These are phyloP conservation scores for Coreoperca whiteheadi DNA, from an alignment of 2,113 vertebrate species.

Conservation along the genomic window DNA sequence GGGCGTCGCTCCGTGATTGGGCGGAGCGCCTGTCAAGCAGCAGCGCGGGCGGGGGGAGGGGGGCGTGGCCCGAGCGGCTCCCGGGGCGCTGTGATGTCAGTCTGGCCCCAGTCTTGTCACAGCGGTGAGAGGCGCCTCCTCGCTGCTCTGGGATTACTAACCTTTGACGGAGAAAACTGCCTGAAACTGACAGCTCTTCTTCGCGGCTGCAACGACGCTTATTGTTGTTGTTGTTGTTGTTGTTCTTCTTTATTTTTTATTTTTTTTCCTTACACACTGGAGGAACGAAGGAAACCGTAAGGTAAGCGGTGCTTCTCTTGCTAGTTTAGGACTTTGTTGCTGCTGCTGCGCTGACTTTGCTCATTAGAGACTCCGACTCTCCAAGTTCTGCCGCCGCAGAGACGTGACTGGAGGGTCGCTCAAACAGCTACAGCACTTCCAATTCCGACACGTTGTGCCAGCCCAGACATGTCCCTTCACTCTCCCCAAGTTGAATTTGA, in stretches of 20 bases:
- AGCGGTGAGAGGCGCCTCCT: conserved; percentile 61
- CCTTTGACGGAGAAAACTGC: conserved; percentile 46
- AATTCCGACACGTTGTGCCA: background rate
- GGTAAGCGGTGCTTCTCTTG: conserved; percentile 57
- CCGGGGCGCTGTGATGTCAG: conserved; percentile 72
- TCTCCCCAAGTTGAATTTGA: background rate
- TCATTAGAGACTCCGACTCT: conserved; percentile 31
- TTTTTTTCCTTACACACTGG: too few relatives aligned
- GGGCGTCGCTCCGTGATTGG: conserved; percentile 59
- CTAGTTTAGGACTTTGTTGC: conserved; percentile 37
- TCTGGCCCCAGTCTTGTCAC: conserved; percentile 62
- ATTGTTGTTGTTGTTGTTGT: too few relatives aligned
- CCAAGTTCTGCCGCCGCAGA: conserved; percentile 20
- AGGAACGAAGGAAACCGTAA: conserved; percentile 25
- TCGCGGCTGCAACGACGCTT: too few relatives aligned
- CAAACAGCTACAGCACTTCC: too few relatives aligned
- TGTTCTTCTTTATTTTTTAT: too few relatives aligned
- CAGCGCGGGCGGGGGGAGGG: too few relatives aligned
- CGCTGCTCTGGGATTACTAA: conserved; percentile 75
- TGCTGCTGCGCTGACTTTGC: conserved; percentile 48
- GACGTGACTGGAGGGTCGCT: too few relatives aligned
- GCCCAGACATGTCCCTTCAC: background rate
- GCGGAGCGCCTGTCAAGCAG: conserved; percentile 28
- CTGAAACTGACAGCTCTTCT: conserved; percentile 27
- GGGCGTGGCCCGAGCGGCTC: conserved; percentile 65